Percentiles rank a stretch among this genome's conserved stretches.
These are phyloP conservation scores for Xanthorhoe designata DNA, from an alignment of 2,888 invertebrate species.

Conservation along the genomic window DNA sequence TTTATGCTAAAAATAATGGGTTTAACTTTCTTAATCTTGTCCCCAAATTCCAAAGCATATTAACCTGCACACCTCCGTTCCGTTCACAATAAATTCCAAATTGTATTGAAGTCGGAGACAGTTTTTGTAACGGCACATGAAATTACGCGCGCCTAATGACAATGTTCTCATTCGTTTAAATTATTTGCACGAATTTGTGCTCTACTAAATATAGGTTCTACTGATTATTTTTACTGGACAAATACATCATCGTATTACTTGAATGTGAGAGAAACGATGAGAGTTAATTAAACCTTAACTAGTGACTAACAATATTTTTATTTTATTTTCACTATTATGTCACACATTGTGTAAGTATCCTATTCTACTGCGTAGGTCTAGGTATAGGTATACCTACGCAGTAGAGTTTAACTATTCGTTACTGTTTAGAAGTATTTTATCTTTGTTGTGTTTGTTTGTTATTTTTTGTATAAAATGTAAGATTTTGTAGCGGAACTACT, in stretches of 20 bases:
- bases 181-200: slow-evolving; percentile 19
- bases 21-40: slow-evolving; percentile 18
- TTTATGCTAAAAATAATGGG: not conserved
- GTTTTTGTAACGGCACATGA: slow-evolving; percentile 56
- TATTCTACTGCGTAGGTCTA: too few species aligned
- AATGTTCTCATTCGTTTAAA: slow-evolving; percentile 23
- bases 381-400: too few species aligned
- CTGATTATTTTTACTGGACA: not conserved
- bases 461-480: not conserved
- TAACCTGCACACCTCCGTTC: slow-evolving; percentile 22
- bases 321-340: too few species aligned
- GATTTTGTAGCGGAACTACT: too few species aligned
- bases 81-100: slow-evolving; percentile 33
- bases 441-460: not conserved
- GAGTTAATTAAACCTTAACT: too few species aligned
- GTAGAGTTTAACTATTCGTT: too few species aligned
- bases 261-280: too few species aligned
- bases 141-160: slow-evolving; percentile 55
- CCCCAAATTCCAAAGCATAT: slow-evolving; percentile 18
- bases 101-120: slow-evolving; percentile 45
- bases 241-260: not conserved
- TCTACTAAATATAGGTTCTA: not conserved
- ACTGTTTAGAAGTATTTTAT: too few species aligned
- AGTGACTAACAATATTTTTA: too few species aligned
- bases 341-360: too few species aligned